These are phyloP conservation scores for Drosophila nigricruria DNA, from an alignment of 2,888 invertebrate species.

Conservation along the genomic window DNA sequence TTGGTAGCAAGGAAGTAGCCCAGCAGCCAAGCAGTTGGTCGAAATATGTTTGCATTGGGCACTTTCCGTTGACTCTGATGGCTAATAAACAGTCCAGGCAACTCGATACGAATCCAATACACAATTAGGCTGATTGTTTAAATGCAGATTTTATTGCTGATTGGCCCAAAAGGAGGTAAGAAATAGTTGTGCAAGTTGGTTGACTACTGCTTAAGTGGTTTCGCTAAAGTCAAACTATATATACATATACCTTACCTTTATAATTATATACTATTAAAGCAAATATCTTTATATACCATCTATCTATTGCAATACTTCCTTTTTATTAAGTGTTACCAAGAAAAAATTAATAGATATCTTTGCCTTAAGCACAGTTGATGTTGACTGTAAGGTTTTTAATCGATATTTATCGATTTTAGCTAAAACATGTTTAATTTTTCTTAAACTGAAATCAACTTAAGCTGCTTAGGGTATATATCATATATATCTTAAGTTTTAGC, in stretches of 20 bases:
- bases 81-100: slow-evolving; percentile 19
- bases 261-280: too few relatives aligned
- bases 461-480: not conserved
- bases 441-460: not conserved
- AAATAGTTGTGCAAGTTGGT: not conserved
- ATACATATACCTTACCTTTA: too few relatives aligned
- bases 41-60: slow-evolving; percentile 38
- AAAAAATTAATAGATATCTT: not conserved
- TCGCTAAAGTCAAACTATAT: not conserved
- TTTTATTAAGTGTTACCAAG: too few relatives aligned
- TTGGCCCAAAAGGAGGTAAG: not conserved
- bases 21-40: slow-evolving; percentile 19
- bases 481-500: not conserved
- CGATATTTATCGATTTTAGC: not conserved
- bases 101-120: slow-evolving; percentile 17
- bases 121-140: slow-evolving; percentile 44
- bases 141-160: slow-evolving; percentile 13
- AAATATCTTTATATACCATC: too few relatives aligned
- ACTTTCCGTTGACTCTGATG: slow-evolving; percentile 21
- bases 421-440: not conserved
- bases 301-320: too few relatives aligned
- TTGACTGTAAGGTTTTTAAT: not conserved
- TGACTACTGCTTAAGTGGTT: not conserved
- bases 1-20: slow-evolving; percentile 18
- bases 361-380: not conserved